A percentile compares a stretch with the other conserved stretches of the same genome.
Evolutionary conservation across 2,888 invertebrate species (phyloP).

Genomic region (Capitulum mitella): DNA sequence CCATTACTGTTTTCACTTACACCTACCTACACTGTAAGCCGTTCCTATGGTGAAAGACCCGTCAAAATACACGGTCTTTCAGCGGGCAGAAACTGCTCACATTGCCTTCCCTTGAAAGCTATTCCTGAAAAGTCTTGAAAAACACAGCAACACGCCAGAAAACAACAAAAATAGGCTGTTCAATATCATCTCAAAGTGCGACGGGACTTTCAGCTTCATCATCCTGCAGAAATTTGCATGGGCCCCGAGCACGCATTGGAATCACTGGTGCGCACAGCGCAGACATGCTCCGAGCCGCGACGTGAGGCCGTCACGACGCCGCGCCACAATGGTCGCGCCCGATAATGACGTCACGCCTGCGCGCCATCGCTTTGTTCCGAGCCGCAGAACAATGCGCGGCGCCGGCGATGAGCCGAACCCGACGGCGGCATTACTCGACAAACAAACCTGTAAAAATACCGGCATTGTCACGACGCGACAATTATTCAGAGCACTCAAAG

Average conservation of each 20-base stretch:
- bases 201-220: not conserved
- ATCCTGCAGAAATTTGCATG: not conserved
- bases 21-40: too few species aligned
- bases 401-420: not conserved
- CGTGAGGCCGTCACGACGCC: not conserved
- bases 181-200: too few species aligned
- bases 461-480: not conserved
- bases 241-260: not conserved
- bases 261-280: too few species aligned
- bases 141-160: too few species aligned
- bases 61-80: too few species aligned
- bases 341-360: slow-evolving; percentile 1
- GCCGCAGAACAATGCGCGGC: slow-evolving; percentile 8
- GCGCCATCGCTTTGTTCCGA: not conserved
- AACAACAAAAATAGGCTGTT: too few species aligned
- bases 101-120: too few species aligned
- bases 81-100: too few species aligned
- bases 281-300: not conserved
- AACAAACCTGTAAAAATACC: slow-evolving; percentile 22
- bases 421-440: not conserved
- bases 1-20: too few species aligned
- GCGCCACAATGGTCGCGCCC: slow-evolving; percentile 7
- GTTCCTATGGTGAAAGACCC: too few species aligned
- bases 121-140: too few species aligned
- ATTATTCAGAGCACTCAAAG: slow-evolving; percentile 5